phyloP scores from a whole-genome alignment of 1,140 invertebrate species.

The Cydia strobilella region DNA sequence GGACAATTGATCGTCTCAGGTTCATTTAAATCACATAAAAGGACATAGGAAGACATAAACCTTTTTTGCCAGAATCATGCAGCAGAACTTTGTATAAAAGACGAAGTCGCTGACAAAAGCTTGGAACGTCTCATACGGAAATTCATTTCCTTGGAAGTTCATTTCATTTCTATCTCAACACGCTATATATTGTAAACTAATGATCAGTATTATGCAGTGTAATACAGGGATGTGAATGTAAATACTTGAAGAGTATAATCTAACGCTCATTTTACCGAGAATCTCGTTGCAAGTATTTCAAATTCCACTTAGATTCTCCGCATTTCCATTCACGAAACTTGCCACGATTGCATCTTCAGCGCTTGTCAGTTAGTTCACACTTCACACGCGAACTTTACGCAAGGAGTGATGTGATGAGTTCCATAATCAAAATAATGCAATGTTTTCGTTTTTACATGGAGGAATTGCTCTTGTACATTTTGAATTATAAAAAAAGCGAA shows the following conservation, averaged over 20 bases:
- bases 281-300: background rate
- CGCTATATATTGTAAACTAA: background rate
- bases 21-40: too few relatives aligned
- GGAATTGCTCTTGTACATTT: too few relatives aligned
- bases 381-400: background rate
- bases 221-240: background rate
- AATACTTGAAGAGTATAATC: background rate
- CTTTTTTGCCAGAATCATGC: too few relatives aligned
- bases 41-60: too few relatives aligned
- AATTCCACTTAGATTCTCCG: background rate
- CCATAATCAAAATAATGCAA: background rate
- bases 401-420: background rate
- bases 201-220: background rate
- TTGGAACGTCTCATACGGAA: too few relatives aligned
- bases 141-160: too few relatives aligned
- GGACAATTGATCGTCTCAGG: too few relatives aligned
- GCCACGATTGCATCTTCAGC: background rate
- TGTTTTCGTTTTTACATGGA: too few relatives aligned
- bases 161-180: too few relatives aligned
- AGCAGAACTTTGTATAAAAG: too few relatives aligned
- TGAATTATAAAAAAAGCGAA: too few relatives aligned
- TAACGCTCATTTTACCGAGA: conserved; percentile 1
- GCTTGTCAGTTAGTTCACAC: background rate
- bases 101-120: too few relatives aligned
- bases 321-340: conserved; percentile 16